A percentile compares a stretch with the other conserved stretches of the same genome.
phyloP scores from a whole-genome alignment of 1,140 invertebrate species.

The Drosophila quadrilineata region DNA sequence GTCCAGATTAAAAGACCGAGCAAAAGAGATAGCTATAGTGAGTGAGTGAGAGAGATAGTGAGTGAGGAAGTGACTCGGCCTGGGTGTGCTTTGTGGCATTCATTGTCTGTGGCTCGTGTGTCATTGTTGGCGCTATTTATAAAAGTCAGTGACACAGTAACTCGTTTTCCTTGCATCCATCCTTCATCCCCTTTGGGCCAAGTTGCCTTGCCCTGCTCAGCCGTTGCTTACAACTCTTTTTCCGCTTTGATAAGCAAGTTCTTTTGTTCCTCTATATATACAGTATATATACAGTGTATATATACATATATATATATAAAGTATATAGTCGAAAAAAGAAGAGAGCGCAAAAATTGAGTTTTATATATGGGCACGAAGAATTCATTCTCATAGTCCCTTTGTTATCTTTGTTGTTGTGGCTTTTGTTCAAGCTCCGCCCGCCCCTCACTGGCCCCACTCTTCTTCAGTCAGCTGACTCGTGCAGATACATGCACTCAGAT shows the following conservation, averaged over 20 bases:
- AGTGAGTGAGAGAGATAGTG: not conserved
- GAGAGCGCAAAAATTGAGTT: constrained; percentile 25
- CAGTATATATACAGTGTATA: constrained; percentile 1
- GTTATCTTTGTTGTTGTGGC: constrained; percentile 60
- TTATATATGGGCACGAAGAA: constrained; percentile 59
- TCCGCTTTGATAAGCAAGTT: constrained; percentile 76
- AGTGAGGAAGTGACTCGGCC: constrained; percentile 17
- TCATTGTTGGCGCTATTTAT: constrained; percentile 76
- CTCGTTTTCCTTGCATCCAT: constrained; percentile 49
- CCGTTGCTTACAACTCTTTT: constrained; percentile 59
- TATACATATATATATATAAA: too few species aligned
- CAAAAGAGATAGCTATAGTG: not conserved
- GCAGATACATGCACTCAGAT: constrained; percentile 51
- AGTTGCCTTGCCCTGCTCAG: constrained; percentile 29
- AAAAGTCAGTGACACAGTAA: constrained; percentile 77
- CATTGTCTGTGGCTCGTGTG: constrained; percentile 55
- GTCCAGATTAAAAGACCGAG: too few species aligned
- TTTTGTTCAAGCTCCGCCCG: constrained; percentile 52
- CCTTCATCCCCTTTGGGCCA: not conserved
- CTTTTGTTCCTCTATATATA: constrained; percentile 60
- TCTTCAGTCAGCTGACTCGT: constrained; percentile 40
- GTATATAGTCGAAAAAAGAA: not conserved
- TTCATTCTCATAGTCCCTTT: constrained; percentile 60
- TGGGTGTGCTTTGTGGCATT: constrained; percentile 29
- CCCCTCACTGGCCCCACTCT: too few species aligned